A percentile compares a stretch with the other conserved stretches of the same genome.
phyloP scores from a whole-genome alignment of 2,113 vertebrate species.

The Aphyosemion australe region DNA sequence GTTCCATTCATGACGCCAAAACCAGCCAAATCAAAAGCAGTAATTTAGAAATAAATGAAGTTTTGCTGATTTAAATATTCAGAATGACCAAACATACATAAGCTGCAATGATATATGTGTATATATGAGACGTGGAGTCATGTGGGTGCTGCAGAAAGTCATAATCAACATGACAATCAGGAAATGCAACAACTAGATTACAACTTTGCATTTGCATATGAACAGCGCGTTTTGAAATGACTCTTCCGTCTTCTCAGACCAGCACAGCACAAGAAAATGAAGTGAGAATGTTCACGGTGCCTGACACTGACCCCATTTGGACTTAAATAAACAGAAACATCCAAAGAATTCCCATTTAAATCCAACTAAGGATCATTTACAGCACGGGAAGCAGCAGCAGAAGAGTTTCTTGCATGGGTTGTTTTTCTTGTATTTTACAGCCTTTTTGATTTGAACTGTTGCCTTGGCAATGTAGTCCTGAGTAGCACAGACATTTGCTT shows the following conservation, averaged over 20 bases:
- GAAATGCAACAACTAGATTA: constrained; percentile 35
- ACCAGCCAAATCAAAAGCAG: not conserved
- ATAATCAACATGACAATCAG: constrained; percentile 25
- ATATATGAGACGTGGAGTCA: not conserved
- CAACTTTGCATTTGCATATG: constrained; percentile 39
- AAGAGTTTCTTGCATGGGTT: constrained; percentile 88
- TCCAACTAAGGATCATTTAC: constrained; percentile 39
- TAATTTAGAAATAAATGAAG: constrained; percentile 7
- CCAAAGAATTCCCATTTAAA: not conserved
- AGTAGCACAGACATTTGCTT: constrained; percentile 84
- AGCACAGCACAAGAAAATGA: constrained; percentile 7
- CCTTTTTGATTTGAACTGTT: constrained; percentile 82
- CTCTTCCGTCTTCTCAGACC: constrained; percentile 14
- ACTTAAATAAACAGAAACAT: not conserved
- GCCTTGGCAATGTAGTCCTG: constrained; percentile 85
- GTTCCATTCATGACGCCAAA: constrained; percentile 2
- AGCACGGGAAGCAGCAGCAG: constrained; percentile 91
- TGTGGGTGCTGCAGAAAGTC: not conserved
- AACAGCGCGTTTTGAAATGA: constrained; percentile 39
- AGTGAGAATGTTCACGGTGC: constrained; percentile 1
- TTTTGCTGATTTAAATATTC: constrained; percentile 27
- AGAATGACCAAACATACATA: not conserved
- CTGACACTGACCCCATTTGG: not conserved
- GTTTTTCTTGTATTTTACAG: constrained; percentile 85
- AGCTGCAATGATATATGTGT: too few species aligned